Base-by-base conservation (phyloP, 2,888 invertebrate genomes). In the Callyntrura guangdongensis region DNA sequence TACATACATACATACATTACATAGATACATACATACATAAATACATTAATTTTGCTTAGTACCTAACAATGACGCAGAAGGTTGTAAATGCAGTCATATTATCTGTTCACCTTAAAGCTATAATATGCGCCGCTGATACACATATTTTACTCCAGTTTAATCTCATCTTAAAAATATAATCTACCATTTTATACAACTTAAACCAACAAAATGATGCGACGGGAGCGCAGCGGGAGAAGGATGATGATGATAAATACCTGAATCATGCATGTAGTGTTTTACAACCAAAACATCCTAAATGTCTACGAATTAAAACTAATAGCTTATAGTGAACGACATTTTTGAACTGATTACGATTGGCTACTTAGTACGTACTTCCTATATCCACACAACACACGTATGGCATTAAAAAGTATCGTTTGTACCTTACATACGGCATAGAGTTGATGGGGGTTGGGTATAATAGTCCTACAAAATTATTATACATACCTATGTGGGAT, bases 41-140 rank as follows among this genome's bases (percentile, higher is more conserved):
- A 74, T 74, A 86, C 74, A 79, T 47, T 12, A 25, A 25, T 56
- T 56, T 79, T 56, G 4, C 36, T 53, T 22, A 47, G 11, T 47
- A 74, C 8, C 9, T 74, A 49, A 11, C 25, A 79, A 79, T 22
- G 79, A 79, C 36, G 56, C 77, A 53, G 49, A 27, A 5, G 59
- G 61, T 83, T 83, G 83, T 83, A 83, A 89, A 89, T 89, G 59
- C 69, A 83, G 72, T 79, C 79, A 79, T 79, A 27, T 49, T 77
- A 45, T 11, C 20, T 72, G 20, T 47, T 72, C 11, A 47, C 1
- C 22, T 77, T 77, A 25, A 17, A 49, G 25, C 1, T 49, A 69
- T 64, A 27, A 45, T n/a, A 36, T 25, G 25, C 49, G 22, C 56
- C 56, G 25, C 36, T 36, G 36, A 8, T 25, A 53, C 9, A 56